These are phyloP conservation scores for Lapara coniferarum DNA, from an alignment of 2,888 invertebrate genomes.

Conservation along the genomic window DNA sequence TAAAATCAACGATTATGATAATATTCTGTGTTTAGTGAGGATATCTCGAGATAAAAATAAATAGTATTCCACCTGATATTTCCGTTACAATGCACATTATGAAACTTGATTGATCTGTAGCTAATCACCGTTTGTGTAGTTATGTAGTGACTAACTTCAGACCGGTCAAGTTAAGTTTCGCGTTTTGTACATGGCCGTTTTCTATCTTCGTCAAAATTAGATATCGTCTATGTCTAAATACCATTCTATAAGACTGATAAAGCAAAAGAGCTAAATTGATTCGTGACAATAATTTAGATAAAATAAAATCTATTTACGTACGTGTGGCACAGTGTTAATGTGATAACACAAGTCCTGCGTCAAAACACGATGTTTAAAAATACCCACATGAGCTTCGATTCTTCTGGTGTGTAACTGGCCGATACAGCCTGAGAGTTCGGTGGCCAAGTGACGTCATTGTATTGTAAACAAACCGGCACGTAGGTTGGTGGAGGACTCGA, in stretches of 20 bases:
- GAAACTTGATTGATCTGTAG: not conserved
- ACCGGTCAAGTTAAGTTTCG: too few species aligned
- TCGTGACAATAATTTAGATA: not conserved
- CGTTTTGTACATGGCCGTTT: too few species aligned
- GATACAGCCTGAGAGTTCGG: conserved; percentile 17
- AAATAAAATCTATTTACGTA: not conserved
- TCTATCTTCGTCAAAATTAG: too few species aligned
- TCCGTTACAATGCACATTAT: not conserved
- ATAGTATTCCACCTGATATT: too few species aligned
- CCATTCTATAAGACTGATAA: too few species aligned
- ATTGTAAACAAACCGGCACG: conserved; percentile 39
- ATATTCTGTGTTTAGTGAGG: too few species aligned
- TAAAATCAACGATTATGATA: too few species aligned
- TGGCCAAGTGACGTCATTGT: too few species aligned
- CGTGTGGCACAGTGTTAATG: conserved; percentile 5
- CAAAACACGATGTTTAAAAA: conserved; percentile 18
- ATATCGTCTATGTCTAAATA: too few species aligned
- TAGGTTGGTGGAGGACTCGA: conserved; percentile 84
- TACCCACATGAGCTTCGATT: conserved; percentile 25
- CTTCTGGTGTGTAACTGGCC: conserved; percentile 15
- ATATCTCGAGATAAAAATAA: too few species aligned
- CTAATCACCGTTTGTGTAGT: not conserved
- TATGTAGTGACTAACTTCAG: too few species aligned
- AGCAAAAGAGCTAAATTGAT: conserved; percentile 5
- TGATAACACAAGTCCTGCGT: conserved; percentile 20